Evolutionary conservation across 2,888 invertebrate genomes (phyloP).

Genomic region (Embidobia sp.): DNA sequence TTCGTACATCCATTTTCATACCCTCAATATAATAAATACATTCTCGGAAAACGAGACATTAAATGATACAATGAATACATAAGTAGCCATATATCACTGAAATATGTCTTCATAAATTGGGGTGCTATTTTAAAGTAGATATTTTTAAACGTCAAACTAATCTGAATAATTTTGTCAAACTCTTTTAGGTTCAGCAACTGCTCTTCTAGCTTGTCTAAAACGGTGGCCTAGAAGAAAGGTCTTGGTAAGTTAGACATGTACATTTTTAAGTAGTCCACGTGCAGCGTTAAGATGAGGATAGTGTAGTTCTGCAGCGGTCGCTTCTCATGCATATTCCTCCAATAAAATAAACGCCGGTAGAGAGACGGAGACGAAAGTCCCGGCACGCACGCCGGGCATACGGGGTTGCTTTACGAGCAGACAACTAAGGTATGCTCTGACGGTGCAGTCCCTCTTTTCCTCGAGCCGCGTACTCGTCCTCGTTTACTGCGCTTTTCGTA

Average conservation of each 20-base stretch:
- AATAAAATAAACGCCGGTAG: conserved; percentile 65
- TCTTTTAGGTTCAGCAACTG: too few species aligned
- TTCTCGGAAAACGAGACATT: conserved; percentile 24
- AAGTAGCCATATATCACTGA: conserved; percentile 22
- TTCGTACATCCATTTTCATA: conserved; percentile 8
- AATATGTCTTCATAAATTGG: conserved; percentile 36
- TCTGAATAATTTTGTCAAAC: too few species aligned
- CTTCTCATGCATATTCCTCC: conserved; percentile 80
- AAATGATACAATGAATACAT: conserved; percentile 28
- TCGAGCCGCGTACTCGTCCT: conserved; percentile 54
- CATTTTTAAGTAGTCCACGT: conserved; percentile 72
- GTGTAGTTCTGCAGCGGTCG: conserved; percentile 73
- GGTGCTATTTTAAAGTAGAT: conserved; percentile 6
- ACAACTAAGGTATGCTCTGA: conserved; percentile 81
- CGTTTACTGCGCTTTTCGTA: conserved; percentile 71
- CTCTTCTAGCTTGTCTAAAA: too few species aligned
- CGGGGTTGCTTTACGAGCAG: conserved; percentile 81
- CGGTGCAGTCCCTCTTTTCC: conserved; percentile 67
- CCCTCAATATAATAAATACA: conserved; percentile 32
- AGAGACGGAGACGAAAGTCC: conserved; percentile 66
- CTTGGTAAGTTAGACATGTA: too few species aligned
- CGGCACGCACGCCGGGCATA: conserved; percentile 76
- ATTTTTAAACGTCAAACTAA: too few species aligned
- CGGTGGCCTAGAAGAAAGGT: too few species aligned
- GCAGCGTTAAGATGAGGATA: conserved; percentile 78